These are phyloP conservation scores for Salvelinus namaycush DNA, from an alignment of 2,113 vertebrate species.

Conservation along the genomic window DNA sequence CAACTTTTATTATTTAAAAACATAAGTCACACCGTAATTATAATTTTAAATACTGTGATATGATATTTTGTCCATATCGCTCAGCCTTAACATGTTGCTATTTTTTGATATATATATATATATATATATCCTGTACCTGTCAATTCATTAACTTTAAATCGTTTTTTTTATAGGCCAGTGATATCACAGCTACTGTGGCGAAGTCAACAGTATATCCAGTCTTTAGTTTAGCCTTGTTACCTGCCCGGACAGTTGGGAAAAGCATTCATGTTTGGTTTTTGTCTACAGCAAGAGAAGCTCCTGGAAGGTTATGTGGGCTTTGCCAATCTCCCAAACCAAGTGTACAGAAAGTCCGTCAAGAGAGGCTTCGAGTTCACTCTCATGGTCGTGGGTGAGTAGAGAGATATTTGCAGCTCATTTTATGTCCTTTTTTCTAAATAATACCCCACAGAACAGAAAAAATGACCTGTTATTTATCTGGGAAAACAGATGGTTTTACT, in stretches of 20 bases:
- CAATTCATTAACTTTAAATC: not conserved
- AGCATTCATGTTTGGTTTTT: conserved; percentile 38
- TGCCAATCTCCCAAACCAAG: conserved; percentile 95
- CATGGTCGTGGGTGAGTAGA: conserved; percentile 93
- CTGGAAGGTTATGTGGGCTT: conserved; percentile 97
- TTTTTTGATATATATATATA: too few species aligned
- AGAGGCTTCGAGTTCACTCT: conserved; percentile 95
- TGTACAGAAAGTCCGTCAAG: conserved; percentile 97
- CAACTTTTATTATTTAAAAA: too few species aligned
- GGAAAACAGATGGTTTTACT: not conserved
- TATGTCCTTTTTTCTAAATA: not conserved
- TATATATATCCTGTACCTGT: not conserved
- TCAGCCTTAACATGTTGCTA: too few species aligned
- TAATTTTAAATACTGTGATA: too few species aligned
- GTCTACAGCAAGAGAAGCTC: conserved; percentile 90
- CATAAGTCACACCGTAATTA: too few species aligned
- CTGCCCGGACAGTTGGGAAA: not conserved
- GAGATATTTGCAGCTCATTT: not conserved
- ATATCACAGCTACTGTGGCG: not conserved
- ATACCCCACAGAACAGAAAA: not conserved
- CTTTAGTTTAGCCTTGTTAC: conserved; percentile 11
- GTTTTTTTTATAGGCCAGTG: not conserved
- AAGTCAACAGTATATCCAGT: not conserved
- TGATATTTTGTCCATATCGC: too few species aligned
- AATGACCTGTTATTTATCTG: not conserved